Evolutionary conservation across 2,797 vertebrate species (phyloP).

Genomic region (Neopelma chrysocephalum): DNA sequence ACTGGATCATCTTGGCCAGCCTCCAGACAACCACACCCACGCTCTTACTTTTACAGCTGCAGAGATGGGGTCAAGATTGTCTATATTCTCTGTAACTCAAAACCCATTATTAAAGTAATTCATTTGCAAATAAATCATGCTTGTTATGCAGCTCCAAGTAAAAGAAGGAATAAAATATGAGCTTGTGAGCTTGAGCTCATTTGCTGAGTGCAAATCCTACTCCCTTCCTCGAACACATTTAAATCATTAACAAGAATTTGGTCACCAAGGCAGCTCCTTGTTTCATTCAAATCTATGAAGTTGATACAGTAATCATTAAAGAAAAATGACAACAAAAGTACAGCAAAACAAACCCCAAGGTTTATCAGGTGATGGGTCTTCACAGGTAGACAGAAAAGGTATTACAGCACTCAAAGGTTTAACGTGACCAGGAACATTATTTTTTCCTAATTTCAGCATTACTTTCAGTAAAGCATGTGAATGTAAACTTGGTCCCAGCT

Average conservation of each 20-base stretch:
- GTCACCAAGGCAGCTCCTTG: background rate
- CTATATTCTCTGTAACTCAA: slow-evolving; percentile 1
- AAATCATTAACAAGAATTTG: background rate
- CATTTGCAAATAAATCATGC: slow-evolving; percentile 47
- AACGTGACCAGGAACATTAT: background rate
- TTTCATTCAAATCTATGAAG: background rate
- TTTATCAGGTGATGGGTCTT: background rate
- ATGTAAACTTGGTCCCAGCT: background rate
- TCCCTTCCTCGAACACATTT: background rate
- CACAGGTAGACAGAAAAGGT: background rate
- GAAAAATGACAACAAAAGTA: background rate
- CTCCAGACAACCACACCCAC: slow-evolving; percentile 62
- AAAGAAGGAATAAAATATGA: background rate
- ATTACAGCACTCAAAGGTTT: background rate
- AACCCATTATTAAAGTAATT: slow-evolving; percentile 32
- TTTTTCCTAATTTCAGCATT: background rate
- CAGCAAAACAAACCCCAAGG: rapidly evolving
- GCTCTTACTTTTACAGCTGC: slow-evolving; percentile 50
- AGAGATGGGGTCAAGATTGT: slow-evolving; percentile 19
- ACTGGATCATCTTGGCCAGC: slow-evolving; percentile 53
- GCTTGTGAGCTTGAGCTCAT: background rate
- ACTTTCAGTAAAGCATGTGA: background rate
- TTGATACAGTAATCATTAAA: background rate
- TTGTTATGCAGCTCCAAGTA: background rate
- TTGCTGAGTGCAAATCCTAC: background rate